These are phyloP conservation scores for Acrocephalus scirpaceus DNA, from an alignment of 2,797 vertebrate genomes.

Conservation along the genomic window DNA sequence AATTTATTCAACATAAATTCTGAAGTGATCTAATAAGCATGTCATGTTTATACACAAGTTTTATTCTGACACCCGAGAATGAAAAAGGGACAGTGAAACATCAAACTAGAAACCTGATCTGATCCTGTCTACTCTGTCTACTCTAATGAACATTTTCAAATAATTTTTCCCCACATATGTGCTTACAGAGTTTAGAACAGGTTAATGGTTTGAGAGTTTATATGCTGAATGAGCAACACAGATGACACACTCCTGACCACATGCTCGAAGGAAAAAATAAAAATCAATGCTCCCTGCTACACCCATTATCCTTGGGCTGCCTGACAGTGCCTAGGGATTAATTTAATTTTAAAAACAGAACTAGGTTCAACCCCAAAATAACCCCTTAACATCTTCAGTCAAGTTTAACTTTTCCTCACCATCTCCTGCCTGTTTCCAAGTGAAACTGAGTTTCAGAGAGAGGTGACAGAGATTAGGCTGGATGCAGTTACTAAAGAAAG, in stretches of 20 bases:
- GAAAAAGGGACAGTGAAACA: not conserved
- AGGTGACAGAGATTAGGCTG: not conserved
- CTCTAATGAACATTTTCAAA: not conserved
- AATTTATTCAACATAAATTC: not conserved
- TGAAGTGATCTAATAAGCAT: not conserved
- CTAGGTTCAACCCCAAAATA: conserved; percentile 18
- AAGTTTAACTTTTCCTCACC: not conserved
- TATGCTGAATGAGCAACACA: not conserved
- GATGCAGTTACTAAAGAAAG: not conserved
- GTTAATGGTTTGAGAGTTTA: not conserved
- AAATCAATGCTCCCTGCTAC: not conserved
- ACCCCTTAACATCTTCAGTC: not conserved
- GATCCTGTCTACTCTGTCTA: not conserved
- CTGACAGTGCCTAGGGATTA: not conserved
- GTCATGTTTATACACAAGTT: not conserved
- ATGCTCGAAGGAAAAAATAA: not conserved
- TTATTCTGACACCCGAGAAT: not conserved
- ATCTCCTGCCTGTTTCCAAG: not conserved
- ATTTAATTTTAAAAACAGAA: conserved; percentile 25
- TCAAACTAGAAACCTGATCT: not conserved
- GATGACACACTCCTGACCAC: not conserved
- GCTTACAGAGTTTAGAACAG: not conserved
- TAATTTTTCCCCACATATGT: not conserved
- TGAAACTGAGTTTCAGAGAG: not conserved
- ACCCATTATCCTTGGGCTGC: not conserved